phyloP scores from a whole-genome alignment of 2,888 invertebrate genomes.

The Chironomus tentans region DNA sequence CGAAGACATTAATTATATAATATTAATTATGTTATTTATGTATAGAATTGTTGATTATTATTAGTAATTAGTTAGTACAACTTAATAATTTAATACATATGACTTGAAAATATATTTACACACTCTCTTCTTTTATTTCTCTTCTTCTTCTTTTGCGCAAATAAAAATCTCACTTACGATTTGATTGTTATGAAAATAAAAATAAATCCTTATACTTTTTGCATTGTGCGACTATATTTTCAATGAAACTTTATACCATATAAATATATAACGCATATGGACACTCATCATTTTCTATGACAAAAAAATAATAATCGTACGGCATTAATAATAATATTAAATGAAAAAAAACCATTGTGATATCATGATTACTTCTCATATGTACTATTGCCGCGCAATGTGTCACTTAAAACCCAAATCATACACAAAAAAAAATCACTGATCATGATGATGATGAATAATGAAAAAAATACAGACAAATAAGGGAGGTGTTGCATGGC shows the following conservation, averaged over 20 bases:
- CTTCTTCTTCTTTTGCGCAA: background rate
- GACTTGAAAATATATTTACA: background rate
- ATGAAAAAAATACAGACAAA: slow-evolving; percentile 41
- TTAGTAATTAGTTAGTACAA: background rate
- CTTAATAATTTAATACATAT: background rate
- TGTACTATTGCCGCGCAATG: background rate
- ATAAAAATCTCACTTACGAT: too few relatives aligned
- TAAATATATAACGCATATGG: too few relatives aligned
- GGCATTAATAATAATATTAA: too few relatives aligned
- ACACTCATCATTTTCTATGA: too few relatives aligned
- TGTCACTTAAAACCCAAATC: background rate
- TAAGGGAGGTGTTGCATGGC: slow-evolving; percentile 73
- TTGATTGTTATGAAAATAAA: too few relatives aligned
- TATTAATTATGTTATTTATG: too few relatives aligned
- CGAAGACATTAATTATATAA: background rate
- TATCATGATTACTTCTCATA: background rate
- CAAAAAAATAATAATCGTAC: too few relatives aligned
- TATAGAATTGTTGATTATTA: too few relatives aligned
- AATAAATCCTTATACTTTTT: too few relatives aligned
- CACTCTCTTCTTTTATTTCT: background rate
- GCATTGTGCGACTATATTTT: too few relatives aligned
- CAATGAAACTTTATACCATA: too few relatives aligned
- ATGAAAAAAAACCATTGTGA: background rate
- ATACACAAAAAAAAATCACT: background rate
- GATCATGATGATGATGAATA: background rate